Conservation (phyloP, 2,888 invertebrate species). For the Lepeophtheirus nordmannii region DNA sequence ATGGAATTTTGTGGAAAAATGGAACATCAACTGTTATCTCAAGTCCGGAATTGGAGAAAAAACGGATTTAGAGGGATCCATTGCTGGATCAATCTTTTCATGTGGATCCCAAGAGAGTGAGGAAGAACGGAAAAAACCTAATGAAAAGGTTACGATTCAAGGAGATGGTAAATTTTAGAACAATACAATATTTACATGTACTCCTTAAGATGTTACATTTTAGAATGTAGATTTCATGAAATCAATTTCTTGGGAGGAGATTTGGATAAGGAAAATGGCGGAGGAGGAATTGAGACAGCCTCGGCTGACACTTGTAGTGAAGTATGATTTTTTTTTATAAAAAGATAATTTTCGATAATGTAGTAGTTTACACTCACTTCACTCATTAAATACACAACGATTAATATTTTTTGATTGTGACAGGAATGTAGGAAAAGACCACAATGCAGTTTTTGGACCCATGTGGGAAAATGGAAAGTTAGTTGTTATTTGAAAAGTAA, state of each 20-base stretch:
- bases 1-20: slow-evolving; percentile 12
- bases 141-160: background rate
- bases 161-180: background rate
- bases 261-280: background rate
- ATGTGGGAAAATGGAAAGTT: slow-evolving; percentile 12
- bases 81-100: background rate
- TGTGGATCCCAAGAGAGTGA: slow-evolving; percentile 7
- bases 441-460: slow-evolving; percentile 10
- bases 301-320: slow-evolving; percentile 3
- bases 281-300: background rate
- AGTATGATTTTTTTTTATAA: background rate
- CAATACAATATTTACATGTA: background rate
- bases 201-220: background rate
- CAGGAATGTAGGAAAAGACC: background rate
- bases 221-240: background rate
- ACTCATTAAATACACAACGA: too few relatives aligned
- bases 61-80: slow-evolving; percentile 6
- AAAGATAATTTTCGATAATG: background rate
- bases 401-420: too few relatives aligned
- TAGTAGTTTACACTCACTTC: background rate
- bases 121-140: background rate
- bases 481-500: slow-evolving; percentile 3
- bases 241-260: slow-evolving; percentile 14
- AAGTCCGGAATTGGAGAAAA: slow-evolving; percentile 9
- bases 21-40: slow-evolving; percentile 17